Conservation (phyloP, 2,797 vertebrate genomes). For the Jordanella pulchra region DNA sequence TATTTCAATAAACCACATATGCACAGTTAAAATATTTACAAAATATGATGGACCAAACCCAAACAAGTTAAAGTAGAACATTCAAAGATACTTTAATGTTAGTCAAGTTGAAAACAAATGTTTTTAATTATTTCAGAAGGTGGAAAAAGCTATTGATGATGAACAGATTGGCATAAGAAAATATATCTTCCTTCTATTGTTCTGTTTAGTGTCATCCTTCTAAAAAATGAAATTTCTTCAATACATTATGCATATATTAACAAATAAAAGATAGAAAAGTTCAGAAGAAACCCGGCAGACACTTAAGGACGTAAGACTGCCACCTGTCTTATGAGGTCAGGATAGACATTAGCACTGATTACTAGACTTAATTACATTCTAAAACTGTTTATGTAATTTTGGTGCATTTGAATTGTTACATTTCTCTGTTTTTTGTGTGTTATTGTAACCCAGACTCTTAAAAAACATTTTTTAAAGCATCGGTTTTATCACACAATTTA, state of each 20-base stretch:
- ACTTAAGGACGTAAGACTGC: neutral
- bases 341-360: neutral
- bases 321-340: neutral
- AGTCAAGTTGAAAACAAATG: neutral
- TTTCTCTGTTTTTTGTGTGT: neutral
- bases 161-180: neutral
- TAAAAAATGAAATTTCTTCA: neutral
- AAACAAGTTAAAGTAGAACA: neutral
- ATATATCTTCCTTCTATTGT: neutral
- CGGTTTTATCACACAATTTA: neutral
- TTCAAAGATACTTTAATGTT: neutral
- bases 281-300: neutral
- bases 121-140: neutral
- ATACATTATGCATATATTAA: neutral
- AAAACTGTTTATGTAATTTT: neutral
- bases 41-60: neutral
- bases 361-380: neutral
- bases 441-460: neutral
- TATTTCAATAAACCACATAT: neutral
- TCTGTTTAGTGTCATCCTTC: neutral
- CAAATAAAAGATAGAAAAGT: neutral
- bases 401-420: neutral
- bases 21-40: neutral
- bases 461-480: no score
- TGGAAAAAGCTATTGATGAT: neutral